Evolutionary conservation across 1,140 invertebrate genomes (phyloP).

Genomic region (Diorhabda elongata): DNA sequence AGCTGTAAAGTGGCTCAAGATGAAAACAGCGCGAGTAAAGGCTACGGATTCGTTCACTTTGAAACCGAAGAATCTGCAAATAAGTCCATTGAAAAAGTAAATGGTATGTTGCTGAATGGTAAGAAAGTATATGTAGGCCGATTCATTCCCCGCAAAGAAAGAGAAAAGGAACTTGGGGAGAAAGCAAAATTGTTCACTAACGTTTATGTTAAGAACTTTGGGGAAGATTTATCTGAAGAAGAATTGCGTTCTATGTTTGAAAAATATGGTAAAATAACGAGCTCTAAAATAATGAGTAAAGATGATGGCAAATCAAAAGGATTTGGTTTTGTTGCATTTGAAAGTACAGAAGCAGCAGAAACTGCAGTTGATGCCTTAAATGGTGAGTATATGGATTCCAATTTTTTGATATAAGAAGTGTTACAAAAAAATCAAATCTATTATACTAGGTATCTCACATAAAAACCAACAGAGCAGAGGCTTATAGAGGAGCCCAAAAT

Average conservation of each 20-base stretch:
- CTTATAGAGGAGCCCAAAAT: too few relatives aligned
- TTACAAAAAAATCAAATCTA: too few relatives aligned
- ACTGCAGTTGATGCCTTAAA: constrained; percentile 86
- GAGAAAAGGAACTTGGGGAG: constrained; percentile 96
- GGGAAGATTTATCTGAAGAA: constrained; percentile 91
- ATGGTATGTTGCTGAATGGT: constrained; percentile 65
- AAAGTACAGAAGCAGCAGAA: constrained; percentile 94
- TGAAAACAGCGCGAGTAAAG: constrained; percentile 92
- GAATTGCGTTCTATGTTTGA: constrained; percentile 92
- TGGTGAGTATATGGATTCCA: constrained; percentile 47
- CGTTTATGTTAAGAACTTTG: constrained; percentile 99
- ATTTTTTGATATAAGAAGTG: too few relatives aligned
- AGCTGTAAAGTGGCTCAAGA: constrained; percentile 99
- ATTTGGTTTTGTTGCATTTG: constrained; percentile 99
- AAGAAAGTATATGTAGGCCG: constrained; percentile 93
- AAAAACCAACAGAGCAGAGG: too few relatives aligned
- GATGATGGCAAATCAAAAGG: constrained; percentile 90
- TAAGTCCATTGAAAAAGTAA: constrained; percentile 93
- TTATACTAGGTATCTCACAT: too few relatives aligned
- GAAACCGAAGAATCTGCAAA: constrained; percentile 99
- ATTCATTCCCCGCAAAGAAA: constrained; percentile 96
- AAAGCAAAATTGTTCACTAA: constrained; percentile 98
- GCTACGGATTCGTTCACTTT: constrained; percentile 99
- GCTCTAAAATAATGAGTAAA: constrained; percentile 93
- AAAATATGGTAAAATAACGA: constrained; percentile 90